Evolutionary conservation across 2,113 vertebrate genomes (phyloP), one percentile per base, ranked within the genome.

Genomic region (Callaeas wilsoni): DNA sequence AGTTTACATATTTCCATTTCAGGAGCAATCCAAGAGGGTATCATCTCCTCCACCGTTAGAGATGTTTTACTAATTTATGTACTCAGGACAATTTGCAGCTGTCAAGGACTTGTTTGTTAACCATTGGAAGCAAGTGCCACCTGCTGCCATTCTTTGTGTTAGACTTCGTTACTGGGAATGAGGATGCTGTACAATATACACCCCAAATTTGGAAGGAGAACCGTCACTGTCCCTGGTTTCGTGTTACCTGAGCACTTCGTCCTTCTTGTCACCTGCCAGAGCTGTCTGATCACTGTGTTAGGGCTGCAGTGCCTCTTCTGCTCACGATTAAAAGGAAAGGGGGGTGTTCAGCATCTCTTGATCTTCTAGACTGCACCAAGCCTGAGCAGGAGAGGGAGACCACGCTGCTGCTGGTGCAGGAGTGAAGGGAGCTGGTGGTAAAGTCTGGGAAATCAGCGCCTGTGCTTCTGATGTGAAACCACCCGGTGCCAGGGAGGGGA

Each of bases 221-320:
- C 8, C 8, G 5, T 21, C 0, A 1, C 32, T 73, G 53, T 12
- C 2, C 1, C n/a, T 63, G 20, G 5, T 18, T 73, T 44, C 30
- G 21, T 63, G 37, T 68, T 37, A 10, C 10, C 1, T 0, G 9
- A 65, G 30, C 13, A 6, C 19, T 74, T 75, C 27, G 10, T 64
- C 53, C 60, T 33, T 27, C 30, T 35, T 4, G 1, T 46, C 29
- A 3, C 1, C 3, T 55, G 13, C 57, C 65, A 73, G 57, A 75
- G 57, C 10, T 2, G 1, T 20, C 60, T 56, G 19, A 16, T 68
- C 1, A 1, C 1, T 22, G 12, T 1, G 0, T 12, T 33, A 10
- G 47, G 57, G 62, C 56, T 74, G 37, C 4, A 4, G 0, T 75
- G 41, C 30, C 2, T 1, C 23, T 67, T 55, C 46, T 88, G 55